Evolutionary conservation across 2,797 vertebrate genomes (phyloP).

Genomic region (Thalassophryne amazonica): DNA sequence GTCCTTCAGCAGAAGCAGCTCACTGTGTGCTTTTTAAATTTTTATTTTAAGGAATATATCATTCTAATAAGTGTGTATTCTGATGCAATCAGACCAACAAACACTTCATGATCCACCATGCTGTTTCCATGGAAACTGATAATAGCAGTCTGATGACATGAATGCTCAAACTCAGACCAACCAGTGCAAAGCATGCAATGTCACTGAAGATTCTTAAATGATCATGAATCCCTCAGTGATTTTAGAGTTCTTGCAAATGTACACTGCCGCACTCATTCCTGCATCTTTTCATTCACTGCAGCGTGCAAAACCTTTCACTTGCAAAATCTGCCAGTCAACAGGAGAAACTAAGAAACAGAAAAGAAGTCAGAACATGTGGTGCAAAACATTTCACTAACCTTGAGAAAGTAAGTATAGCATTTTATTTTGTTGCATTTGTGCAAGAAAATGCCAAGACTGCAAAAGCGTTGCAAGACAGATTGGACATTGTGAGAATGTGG

Average conservation of each 20-base stretch:
- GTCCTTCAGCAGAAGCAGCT: conserved; percentile 27
- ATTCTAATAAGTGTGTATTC: not conserved
- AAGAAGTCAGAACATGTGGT: too few species aligned
- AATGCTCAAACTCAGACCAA: not conserved
- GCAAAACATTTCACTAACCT: too few species aligned
- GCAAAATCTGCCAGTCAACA: conserved; percentile 1
- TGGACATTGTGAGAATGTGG: too few species aligned
- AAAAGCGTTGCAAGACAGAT: too few species aligned
- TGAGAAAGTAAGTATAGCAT: too few species aligned
- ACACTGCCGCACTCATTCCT: not conserved
- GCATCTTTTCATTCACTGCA: not conserved
- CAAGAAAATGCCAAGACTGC: too few species aligned
- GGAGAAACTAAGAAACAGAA: not conserved
- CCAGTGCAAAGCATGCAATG: too few species aligned
- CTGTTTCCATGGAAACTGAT: conserved; percentile 55
- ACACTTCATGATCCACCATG: not conserved
- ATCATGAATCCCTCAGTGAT: conserved; percentile 4
- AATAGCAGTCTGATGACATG: conserved; percentile 9
- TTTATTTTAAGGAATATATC: too few species aligned
- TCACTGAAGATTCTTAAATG: too few species aligned
- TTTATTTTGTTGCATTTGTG: too few species aligned
- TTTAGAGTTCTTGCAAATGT: conserved; percentile 11
- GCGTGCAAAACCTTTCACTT: not conserved
- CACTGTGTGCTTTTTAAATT: too few species aligned
- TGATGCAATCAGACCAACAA: not conserved